Evolutionary conservation across 2,888 invertebrate species (phyloP).

Genomic region (Aelia acuminata): DNA sequence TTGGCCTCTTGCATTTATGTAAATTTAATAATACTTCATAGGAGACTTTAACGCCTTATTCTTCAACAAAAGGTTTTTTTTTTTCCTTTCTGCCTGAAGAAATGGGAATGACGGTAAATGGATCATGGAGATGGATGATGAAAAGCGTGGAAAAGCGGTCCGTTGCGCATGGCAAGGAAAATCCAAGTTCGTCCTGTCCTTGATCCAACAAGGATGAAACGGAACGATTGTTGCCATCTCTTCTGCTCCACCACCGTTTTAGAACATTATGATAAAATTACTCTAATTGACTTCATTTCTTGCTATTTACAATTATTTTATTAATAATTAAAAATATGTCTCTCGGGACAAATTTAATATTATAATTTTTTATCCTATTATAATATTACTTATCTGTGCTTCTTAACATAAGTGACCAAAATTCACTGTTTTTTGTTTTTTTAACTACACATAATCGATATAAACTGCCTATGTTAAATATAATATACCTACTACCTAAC

Average conservation of each 20-base stretch:
- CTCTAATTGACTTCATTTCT: not conserved
- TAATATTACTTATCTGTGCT: too few relatives aligned
- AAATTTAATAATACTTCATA: not conserved
- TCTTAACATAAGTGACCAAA: too few relatives aligned
- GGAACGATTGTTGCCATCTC: not conserved
- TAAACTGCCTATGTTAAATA: too few relatives aligned
- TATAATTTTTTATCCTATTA: too few relatives aligned
- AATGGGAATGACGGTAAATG: conserved; percentile 18
- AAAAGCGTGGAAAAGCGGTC: conserved; percentile 57
- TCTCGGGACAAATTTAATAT: too few relatives aligned
- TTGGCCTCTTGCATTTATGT: not conserved
- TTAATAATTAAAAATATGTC: too few relatives aligned
- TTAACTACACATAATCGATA: too few relatives aligned
- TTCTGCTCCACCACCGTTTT: not conserved
- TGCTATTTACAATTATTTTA: too few relatives aligned
- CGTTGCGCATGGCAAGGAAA: conserved; percentile 50
- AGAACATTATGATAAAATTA: not conserved
- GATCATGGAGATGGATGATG: conserved; percentile 42
- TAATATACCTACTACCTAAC: not conserved
- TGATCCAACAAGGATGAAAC: conserved; percentile 42
- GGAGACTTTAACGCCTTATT: conserved; percentile 9
- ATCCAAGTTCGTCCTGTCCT: conserved; percentile 44
- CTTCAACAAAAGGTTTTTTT: not conserved
- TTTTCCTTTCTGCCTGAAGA: not conserved
- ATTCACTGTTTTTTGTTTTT: too few relatives aligned